Percentiles rank a stretch among this genome's conserved stretches.
phyloP scores from a whole-genome alignment of 2,888 invertebrate genomes.

The Caenorhabditis virilis region DNA sequence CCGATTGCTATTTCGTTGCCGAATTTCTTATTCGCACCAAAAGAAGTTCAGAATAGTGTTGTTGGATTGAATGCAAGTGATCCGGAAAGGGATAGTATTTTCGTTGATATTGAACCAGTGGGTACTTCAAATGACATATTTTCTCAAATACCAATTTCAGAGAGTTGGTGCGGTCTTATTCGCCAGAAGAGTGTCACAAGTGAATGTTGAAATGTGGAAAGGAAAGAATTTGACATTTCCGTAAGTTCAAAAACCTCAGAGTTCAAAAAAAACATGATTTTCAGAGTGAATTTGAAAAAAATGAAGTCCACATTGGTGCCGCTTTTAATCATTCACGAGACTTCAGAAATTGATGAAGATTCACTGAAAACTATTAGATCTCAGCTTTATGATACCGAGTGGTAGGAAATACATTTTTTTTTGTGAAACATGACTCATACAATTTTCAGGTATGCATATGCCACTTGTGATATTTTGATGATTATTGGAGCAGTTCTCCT shows the following conservation, averaged over 20 bases:
- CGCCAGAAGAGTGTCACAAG: conserved; percentile 51
- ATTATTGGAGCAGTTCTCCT: conserved; percentile 26
- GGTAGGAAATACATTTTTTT: not conserved
- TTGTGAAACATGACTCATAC: not conserved
- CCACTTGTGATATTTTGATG: conserved; percentile 19
- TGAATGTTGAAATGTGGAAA: conserved; percentile 65
- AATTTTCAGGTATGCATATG: conserved; percentile 17
- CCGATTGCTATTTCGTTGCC: conserved; percentile 64
- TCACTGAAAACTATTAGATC: conserved; percentile 49
- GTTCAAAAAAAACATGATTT: conserved; percentile 5
- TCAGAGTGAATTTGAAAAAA: conserved; percentile 46
- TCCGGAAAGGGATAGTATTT: conserved; percentile 54
- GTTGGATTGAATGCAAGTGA: conserved; percentile 56
- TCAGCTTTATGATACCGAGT: conserved; percentile 49
- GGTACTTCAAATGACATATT: conserved; percentile 2
- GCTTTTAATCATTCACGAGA: conserved; percentile 47
- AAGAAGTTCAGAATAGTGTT: conserved; percentile 49
- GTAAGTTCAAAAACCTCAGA: conserved; percentile 42
- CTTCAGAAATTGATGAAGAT: conserved; percentile 59
- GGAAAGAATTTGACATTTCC: conserved; percentile 61
- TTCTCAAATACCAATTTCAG: conserved; percentile 9
- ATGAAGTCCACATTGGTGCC: conserved; percentile 60
- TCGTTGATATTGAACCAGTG: conserved; percentile 65
- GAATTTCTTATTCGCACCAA: conserved; percentile 61
- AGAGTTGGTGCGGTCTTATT: conserved; percentile 46